Conservation (phyloP, 2,113 vertebrate genomes). For the Cryptomyrus ogoouensis region DNA sequence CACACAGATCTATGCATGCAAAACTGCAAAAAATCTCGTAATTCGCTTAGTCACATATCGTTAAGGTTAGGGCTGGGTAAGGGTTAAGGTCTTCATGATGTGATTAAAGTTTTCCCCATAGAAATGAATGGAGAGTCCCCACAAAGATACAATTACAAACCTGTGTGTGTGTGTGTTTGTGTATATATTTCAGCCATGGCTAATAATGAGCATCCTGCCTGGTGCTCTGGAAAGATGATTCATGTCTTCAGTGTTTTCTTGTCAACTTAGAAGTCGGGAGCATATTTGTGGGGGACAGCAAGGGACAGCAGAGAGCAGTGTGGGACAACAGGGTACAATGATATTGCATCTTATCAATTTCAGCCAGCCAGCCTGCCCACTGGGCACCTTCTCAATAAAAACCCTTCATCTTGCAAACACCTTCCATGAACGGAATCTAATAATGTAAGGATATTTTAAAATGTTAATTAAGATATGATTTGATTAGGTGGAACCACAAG, state of each 20-base stretch:
- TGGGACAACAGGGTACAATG: neutral
- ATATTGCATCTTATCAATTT: neutral
- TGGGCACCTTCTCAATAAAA: neutral
- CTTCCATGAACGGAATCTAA: neutral
- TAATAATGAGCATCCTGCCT: neutral
- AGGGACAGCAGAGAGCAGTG: neutral
- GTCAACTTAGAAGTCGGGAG: neutral
- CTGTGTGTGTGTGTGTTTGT: too few species aligned
- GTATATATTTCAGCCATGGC: neutral
- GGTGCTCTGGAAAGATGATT: neutral
- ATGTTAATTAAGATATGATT: neutral
- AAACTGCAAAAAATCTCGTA: too few species aligned
- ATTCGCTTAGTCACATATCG: too few species aligned
- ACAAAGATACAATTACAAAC: too few species aligned
- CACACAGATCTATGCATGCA: too few species aligned
- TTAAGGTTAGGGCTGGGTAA: too few species aligned
- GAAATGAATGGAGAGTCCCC: too few species aligned
- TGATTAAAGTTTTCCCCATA: too few species aligned
- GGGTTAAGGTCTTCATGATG: too few species aligned
- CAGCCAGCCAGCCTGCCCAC: neutral
- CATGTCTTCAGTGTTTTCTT: neutral
- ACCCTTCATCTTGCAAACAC: neutral
- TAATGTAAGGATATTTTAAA: neutral
- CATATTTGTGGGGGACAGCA: conserved; percentile 8
- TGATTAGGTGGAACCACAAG: neutral